Evolutionary conservation across 2,888 invertebrate genomes (phyloP).

Genomic region (Crematogaster levior): DNA sequence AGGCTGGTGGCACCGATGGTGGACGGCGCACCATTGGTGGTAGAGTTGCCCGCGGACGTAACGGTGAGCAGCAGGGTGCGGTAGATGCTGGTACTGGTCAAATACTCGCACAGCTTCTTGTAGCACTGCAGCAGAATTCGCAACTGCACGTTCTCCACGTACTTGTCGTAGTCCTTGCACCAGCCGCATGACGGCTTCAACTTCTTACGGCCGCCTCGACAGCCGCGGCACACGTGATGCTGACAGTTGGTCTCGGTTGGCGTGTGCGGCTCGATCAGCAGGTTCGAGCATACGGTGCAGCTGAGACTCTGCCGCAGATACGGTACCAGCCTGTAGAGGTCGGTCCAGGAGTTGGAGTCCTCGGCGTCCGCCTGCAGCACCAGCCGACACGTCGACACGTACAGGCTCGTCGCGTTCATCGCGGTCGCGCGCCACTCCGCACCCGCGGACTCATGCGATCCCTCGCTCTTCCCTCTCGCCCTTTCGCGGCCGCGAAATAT

Average conservation of each 20-base stretch:
- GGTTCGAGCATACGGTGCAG: constrained; percentile 95
- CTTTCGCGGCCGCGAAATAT: not conserved
- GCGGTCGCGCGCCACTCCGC: constrained; percentile 29
- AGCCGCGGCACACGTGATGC: constrained; percentile 95
- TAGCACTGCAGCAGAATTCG: constrained; percentile 95
- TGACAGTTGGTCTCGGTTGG: constrained; percentile 93
- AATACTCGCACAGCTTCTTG: constrained; percentile 94
- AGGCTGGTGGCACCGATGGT: constrained; percentile 88
- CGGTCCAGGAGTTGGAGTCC: constrained; percentile 92
- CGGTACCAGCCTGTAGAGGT: constrained; percentile 93
- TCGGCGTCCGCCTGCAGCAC: constrained; percentile 91
- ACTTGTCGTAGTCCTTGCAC: constrained; percentile 94
- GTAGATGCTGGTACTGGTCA: constrained; percentile 91
- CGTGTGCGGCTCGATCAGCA: constrained; percentile 93
- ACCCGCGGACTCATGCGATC: constrained; percentile 38
- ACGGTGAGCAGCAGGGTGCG: constrained; percentile 86
- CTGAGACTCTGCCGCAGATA: constrained; percentile 94
- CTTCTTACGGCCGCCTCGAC: constrained; percentile 94
- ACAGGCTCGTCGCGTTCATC: constrained; percentile 94
- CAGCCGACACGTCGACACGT: constrained; percentile 93
- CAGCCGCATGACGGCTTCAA: constrained; percentile 94
- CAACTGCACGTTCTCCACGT: constrained; percentile 93
- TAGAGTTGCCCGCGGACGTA: constrained; percentile 86
- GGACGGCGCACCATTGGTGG: constrained; percentile 86
- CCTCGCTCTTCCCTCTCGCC: not conserved